Evolutionary conservation across 2,113 vertebrate species (phyloP), one percentile per base, ranked within the genome.

Genomic region (Grallaria varia): DNA sequence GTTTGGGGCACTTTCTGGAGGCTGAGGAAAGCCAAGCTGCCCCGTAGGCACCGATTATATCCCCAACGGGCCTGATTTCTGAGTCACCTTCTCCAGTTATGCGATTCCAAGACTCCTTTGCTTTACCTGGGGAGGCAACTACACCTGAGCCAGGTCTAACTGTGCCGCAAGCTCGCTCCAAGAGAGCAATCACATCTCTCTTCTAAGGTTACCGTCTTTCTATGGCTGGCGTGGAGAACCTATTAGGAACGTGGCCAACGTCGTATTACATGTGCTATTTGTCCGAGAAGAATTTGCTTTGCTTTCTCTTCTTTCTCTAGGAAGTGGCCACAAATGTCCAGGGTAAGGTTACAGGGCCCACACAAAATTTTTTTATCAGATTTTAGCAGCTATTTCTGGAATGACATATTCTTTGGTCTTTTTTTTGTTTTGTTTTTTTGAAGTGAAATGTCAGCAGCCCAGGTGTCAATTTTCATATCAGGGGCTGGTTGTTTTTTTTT

Each of bases 241-340:
- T 44, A 81, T 85, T 14, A 93, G 92, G 95, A 97, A 71, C 1
- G 87, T 74, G 85, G 95, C 96, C 95, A 93, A 74, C 22, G 78
- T 59, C 80, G 31, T 86, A 95, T 95, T 95, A 83, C 95, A 47
- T 88, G 85, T 11, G 79, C 90, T 71, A n/a, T 62, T 97, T 80
- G 89, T 80, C 8, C 21, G 53, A 20, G 64, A 91, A 72, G 84
- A 94, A 95, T 96, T 96, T 85, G 83, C 95, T 96, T 79, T 97
- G 77, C 91, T 96, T 91, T 97, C 95, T 97, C 96, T 78, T 80
- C 63, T 96, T 96, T 96, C 95, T 71, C 87, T 94, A 96, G 95
- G 96, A 96, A 96, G 87, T 95, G n/a, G 84, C 50, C 90, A 83
- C 87, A 96, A 96, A 91, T 0, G 71, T 91, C 93, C 91, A 93